A percentile compares a stretch with the other conserved stretches of the same genome.
Conservation (phyloP, 2,888 invertebrate species). For the Macrosiphum euphorbiae region DNA sequence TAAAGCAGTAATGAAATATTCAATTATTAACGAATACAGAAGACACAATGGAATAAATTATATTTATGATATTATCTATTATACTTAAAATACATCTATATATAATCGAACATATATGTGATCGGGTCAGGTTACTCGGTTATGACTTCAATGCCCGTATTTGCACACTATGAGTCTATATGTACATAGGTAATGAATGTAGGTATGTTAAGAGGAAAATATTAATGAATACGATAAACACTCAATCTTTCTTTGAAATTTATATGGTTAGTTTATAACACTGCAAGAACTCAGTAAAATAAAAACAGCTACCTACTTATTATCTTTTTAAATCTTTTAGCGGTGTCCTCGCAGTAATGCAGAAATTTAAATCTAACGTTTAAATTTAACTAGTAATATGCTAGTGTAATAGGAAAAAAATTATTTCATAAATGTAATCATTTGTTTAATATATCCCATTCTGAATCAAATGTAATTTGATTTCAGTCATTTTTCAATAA, state of each 20-base stretch:
- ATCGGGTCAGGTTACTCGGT: slow-evolving; percentile 55
- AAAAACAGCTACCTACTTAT: background rate
- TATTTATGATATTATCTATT: slow-evolving; percentile 30
- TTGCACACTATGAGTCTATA: slow-evolving; percentile 14
- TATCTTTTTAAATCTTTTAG: background rate
- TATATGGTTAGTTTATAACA: background rate
- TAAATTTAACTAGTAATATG: background rate
- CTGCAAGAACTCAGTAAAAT: background rate
- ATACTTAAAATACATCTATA: slow-evolving; percentile 3
- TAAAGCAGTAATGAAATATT: slow-evolving; percentile 24
- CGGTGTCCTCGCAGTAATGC: no score
- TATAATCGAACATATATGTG: slow-evolving; percentile 15
- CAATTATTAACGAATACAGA: slow-evolving; percentile 3
- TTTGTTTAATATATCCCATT: background rate
- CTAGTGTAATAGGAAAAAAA: background rate
- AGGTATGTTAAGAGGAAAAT: background rate
- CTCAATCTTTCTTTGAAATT: background rate
- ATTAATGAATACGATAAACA: background rate
- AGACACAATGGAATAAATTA: slow-evolving; percentile 54
- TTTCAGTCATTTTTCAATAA: background rate
- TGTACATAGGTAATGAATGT: slow-evolving; percentile 7
- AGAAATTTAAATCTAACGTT: background rate
- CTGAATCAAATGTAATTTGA: no score
- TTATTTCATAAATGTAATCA: background rate
- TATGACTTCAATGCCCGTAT: slow-evolving; percentile 2